Evolutionary conservation across 1,140 invertebrate species (phyloP).

Genomic region (Cephus cinctus): DNA sequence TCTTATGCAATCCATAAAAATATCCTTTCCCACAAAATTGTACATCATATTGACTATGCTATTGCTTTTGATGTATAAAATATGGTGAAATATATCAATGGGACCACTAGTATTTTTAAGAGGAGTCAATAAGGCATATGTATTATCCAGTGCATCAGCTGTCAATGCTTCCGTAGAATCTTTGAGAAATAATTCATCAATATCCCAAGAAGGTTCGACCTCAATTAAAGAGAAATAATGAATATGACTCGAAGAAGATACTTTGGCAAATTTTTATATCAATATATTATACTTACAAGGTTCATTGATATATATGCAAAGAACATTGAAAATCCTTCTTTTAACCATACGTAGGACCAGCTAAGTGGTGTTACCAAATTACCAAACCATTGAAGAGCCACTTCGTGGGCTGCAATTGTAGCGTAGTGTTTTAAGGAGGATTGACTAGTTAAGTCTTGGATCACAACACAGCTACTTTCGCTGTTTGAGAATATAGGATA

Average conservation of each 20-base stretch:
- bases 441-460: not conserved
- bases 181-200: not conserved
- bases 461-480: not conserved
- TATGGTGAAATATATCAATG: slow-evolving; percentile 4
- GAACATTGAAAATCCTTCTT: slow-evolving; percentile 53
- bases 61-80: slow-evolving; percentile 20
- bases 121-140: slow-evolving; percentile 64
- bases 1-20: slow-evolving; percentile 16
- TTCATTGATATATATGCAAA: slow-evolving; percentile 41
- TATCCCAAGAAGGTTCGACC: slow-evolving; percentile 15
- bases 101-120: slow-evolving; percentile 50
- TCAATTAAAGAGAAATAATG: slow-evolving; percentile 4
- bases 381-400: slow-evolving; percentile 55
- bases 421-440: slow-evolving; percentile 32
- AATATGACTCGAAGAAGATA: not conserved
- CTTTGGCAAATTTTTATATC: not conserved
- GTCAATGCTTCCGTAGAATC: slow-evolving; percentile 56
- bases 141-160: slow-evolving; percentile 60
- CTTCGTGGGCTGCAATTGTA: slow-evolving; percentile 54
- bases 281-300: slow-evolving; percentile 22
- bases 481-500: not conserved
- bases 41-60: slow-evolving; percentile 24
- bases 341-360: slow-evolving; percentile 59
- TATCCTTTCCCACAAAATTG: slow-evolving; percentile 21
- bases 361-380: slow-evolving; percentile 47